These are phyloP conservation scores for Sphaerophoria taeniata DNA, from an alignment of 2,888 invertebrate species.

Conservation along the genomic window DNA sequence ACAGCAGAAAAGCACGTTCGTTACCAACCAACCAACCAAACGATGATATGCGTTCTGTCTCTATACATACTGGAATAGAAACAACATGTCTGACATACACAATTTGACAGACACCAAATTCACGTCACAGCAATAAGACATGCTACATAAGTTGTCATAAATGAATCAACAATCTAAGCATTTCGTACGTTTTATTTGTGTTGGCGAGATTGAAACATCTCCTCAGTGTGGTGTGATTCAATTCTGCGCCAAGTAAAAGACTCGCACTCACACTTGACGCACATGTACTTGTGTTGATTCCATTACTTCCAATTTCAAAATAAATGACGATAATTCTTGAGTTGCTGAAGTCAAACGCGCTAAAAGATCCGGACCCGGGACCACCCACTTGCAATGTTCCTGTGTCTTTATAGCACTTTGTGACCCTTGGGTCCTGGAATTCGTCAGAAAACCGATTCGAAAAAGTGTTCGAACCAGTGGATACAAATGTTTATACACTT, in stretches of 20 bases:
- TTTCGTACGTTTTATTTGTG: constrained; percentile 1
- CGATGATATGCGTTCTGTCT: not conserved
- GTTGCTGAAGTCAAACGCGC: constrained; percentile 2
- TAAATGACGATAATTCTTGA: not conserved
- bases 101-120: constrained; percentile 70
- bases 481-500: not conserved
- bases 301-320: constrained; percentile 48
- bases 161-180: constrained; percentile 66
- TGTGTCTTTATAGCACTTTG: not conserved
- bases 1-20: constrained; percentile 11
- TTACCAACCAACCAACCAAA: too few relatives aligned
- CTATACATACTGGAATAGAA: not conserved
- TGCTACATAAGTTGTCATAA: constrained; percentile 69
- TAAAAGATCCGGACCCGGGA: constrained; percentile 37
- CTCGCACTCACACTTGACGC: not conserved
- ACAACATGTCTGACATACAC: constrained; percentile 41
- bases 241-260: constrained; percentile 35
- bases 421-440: not conserved
- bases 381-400: constrained; percentile 48
- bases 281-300: constrained; percentile 22
- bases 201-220: constrained; percentile 9
- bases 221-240: constrained; percentile 20
- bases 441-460: constrained; percentile 17
- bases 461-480: constrained; percentile 29
- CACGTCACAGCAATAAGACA: constrained; percentile 66